phyloP scores from a whole-genome alignment of 2,888 invertebrate species.

The Acanthosepion pharaonis region DNA sequence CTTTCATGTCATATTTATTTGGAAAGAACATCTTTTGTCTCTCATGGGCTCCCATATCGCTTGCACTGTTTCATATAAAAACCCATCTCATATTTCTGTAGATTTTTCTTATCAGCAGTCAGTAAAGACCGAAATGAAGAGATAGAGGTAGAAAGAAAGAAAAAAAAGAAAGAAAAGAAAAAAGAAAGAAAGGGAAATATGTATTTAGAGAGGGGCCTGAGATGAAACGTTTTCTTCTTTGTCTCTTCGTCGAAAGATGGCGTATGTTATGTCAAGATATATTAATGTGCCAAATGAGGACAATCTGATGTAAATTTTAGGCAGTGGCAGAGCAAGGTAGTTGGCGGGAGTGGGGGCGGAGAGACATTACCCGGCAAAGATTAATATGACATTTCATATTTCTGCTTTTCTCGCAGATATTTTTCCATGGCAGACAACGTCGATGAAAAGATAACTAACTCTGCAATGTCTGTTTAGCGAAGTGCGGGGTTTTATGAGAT shows the following conservation, averaged over 20 bases:
- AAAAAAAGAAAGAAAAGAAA: not conserved
- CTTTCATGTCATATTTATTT: no score
- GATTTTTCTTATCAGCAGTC: no score
- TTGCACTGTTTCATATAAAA: no score
- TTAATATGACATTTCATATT: constrained; percentile 33
- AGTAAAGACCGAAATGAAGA: no score
- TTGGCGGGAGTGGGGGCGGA: not conserved
- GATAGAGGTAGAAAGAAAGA: not conserved
- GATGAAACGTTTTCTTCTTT: not conserved
- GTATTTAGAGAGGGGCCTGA: no score
- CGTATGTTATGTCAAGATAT: constrained; percentile 1
- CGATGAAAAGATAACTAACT: not conserved
- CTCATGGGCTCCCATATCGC: no score
- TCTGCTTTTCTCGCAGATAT: not conserved
- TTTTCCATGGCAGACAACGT: not conserved
- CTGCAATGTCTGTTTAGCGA: not conserved
- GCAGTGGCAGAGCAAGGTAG: not conserved
- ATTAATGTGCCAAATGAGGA: not conserved
- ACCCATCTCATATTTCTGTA: no score
- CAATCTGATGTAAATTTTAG: not conserved
- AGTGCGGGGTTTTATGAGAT: not conserved
- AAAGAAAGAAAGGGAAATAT: not conserved
- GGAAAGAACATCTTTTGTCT: no score
- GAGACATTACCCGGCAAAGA: not conserved
- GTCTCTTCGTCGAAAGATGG: not conserved